phyloP scores from a whole-genome alignment of 2,797 vertebrate genomes.

The Sylvia borin region DNA sequence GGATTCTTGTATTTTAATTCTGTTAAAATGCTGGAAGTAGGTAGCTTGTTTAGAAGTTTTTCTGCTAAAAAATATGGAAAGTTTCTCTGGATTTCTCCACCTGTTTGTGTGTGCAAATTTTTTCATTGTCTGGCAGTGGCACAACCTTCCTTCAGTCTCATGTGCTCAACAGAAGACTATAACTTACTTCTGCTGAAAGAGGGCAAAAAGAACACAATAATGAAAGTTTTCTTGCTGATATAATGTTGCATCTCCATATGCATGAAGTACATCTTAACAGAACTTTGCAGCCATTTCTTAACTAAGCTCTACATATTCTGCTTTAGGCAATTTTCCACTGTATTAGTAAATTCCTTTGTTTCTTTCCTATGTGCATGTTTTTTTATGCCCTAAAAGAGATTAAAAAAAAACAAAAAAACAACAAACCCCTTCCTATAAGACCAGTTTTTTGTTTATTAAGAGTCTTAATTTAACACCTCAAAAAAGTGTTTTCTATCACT shows the following conservation, averaged over 20 bases:
- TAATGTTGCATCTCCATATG: neutral
- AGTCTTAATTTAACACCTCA: neutral
- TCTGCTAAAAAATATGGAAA: constrained; percentile 57
- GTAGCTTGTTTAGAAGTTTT: constrained; percentile 62
- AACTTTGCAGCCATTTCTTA: neutral
- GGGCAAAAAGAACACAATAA: neutral
- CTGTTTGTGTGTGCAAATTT: neutral
- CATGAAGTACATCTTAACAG: neutral
- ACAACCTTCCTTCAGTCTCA: neutral
- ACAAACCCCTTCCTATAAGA: neutral
- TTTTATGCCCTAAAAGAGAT: neutral
- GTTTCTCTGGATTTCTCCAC: constrained; percentile 55
- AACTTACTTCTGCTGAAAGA: constrained; percentile 33
- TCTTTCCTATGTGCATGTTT: neutral
- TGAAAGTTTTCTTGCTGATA: neutral
- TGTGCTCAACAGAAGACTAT: constrained; percentile 7
- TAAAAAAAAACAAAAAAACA: too few species aligned
- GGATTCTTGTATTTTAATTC: constrained; percentile 34
- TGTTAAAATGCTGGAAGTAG: constrained; percentile 49
- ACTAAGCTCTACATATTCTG: neutral
- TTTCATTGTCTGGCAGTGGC: constrained; percentile 33
- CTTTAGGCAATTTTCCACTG: neutral
- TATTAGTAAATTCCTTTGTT: neutral
- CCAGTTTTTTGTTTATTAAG: neutral
- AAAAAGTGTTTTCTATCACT: neutral